Evolutionary conservation across 2,113 vertebrate species (phyloP).

Genomic region (Hydropotes inermis): DNA sequence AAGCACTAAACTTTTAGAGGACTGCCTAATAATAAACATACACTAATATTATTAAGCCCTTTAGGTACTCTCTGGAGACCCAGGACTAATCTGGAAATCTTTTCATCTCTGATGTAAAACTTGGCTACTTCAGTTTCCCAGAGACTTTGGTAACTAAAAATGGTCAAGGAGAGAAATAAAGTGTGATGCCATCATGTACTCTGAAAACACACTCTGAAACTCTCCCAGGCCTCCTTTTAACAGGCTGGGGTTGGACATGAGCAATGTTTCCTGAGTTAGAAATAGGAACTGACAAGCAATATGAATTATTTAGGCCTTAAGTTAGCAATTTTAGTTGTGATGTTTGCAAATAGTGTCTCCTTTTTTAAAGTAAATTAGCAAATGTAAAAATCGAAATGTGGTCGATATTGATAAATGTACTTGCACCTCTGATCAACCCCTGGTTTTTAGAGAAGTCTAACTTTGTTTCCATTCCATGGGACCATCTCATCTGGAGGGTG

Average conservation of each 20-base stretch:
- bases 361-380: background rate
- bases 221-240: background rate
- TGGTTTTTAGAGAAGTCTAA: background rate
- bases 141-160: slow-evolving; percentile 28
- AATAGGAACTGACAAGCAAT: slow-evolving; percentile 39
- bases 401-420: background rate
- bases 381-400: background rate
- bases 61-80: background rate
- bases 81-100: background rate
- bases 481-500: background rate
- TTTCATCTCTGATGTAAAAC: slow-evolving; percentile 50
- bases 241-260: background rate
- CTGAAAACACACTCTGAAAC: background rate
- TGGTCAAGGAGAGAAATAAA: background rate
- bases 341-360: background rate
- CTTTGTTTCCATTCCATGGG: background rate
- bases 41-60: background rate
- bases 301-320: background rate
- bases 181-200: background rate
- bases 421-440: background rate
- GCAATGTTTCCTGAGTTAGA: slow-evolving; percentile 41
- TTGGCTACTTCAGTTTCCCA: slow-evolving; percentile 50
- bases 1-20: background rate
- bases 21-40: background rate
- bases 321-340: background rate